Evolutionary conservation across 2,113 vertebrate species (phyloP).

Genomic region (Dasypus novemcinctus): DNA sequence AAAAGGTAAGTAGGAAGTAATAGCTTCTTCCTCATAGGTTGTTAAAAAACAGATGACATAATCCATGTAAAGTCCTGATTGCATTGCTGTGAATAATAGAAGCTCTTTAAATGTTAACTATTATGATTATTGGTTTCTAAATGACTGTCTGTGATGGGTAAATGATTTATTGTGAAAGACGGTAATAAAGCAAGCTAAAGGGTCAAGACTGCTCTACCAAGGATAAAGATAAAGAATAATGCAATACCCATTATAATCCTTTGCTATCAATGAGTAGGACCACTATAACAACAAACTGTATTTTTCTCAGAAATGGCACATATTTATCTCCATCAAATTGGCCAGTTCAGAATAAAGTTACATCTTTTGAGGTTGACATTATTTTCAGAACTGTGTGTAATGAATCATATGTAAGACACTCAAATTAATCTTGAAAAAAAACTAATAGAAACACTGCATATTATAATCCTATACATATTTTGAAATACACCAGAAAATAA

Average conservation of each 20-base stretch:
- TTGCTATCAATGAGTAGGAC: background rate
- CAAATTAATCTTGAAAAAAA: constrained; percentile 16
- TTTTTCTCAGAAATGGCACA: constrained; percentile 37
- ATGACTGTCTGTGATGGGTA: background rate
- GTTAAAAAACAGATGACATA: constrained; percentile 44
- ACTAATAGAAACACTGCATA: background rate
- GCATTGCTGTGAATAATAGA: constrained; percentile 13
- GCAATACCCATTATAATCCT: background rate
- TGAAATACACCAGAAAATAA: constrained; percentile 1
- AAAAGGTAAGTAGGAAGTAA: constrained; percentile 12
- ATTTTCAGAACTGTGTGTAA: constrained; percentile 14
- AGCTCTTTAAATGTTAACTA: constrained; percentile 44
- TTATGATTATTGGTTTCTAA: constrained; percentile 47
- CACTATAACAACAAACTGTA: background rate
- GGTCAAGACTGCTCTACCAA: background rate
- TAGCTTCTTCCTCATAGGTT: background rate
- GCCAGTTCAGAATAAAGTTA: constrained; percentile 6
- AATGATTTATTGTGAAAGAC: constrained; percentile 24
- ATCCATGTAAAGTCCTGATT: constrained; percentile 26
- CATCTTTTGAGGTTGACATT: constrained; percentile 6
- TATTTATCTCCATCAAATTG: background rate
- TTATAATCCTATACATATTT: background rate
- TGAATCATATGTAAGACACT: constrained; percentile 4
- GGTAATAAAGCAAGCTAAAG: background rate
- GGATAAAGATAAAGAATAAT: background rate